phyloP scores from a whole-genome alignment of 2,888 invertebrate species.

The Neoaliturus tenellus region DNA sequence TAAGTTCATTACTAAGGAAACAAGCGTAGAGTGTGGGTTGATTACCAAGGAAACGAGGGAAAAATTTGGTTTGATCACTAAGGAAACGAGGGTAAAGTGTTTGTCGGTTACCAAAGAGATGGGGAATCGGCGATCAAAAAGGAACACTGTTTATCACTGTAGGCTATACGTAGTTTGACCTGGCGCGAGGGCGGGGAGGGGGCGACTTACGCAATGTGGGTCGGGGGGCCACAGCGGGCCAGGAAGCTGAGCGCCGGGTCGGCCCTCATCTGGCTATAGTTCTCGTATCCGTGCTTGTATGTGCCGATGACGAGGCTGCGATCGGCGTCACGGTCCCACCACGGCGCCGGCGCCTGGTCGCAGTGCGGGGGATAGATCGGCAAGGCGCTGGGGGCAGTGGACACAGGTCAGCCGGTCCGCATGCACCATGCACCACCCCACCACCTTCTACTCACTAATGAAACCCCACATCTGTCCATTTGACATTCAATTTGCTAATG shows the following conservation, averaged over 20 bases:
- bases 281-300: slow-evolving; percentile 99
- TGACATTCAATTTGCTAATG: not conserved
- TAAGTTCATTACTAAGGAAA: too few species aligned
- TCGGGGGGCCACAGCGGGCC: slow-evolving; percentile 82
- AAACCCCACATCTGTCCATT: not conserved
- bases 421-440: slow-evolving; percentile 31
- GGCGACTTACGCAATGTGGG: slow-evolving; percentile 71
- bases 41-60: too few species aligned
- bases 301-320: slow-evolving; percentile 98
- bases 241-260: slow-evolving; percentile 97
- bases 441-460: not conserved
- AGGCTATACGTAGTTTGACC: too few species aligned
- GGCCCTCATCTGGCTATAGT: slow-evolving; percentile 96
- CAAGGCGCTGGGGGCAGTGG: slow-evolving; percentile 80
- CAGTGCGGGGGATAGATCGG: slow-evolving; percentile 95
- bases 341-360: slow-evolving; percentile 94
- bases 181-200: too few species aligned
- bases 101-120: too few species aligned
- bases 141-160: too few species aligned
- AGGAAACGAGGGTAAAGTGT: too few species aligned
- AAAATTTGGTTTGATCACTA: too few species aligned
- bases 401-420: slow-evolving; percentile 16
- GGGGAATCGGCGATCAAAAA: too few species aligned
- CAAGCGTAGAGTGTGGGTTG: too few species aligned
- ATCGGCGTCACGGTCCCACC: slow-evolving; percentile 99